These are phyloP conservation scores for Spodoptera littoralis DNA, from an alignment of 2,888 invertebrate species.

Conservation along the genomic window DNA sequence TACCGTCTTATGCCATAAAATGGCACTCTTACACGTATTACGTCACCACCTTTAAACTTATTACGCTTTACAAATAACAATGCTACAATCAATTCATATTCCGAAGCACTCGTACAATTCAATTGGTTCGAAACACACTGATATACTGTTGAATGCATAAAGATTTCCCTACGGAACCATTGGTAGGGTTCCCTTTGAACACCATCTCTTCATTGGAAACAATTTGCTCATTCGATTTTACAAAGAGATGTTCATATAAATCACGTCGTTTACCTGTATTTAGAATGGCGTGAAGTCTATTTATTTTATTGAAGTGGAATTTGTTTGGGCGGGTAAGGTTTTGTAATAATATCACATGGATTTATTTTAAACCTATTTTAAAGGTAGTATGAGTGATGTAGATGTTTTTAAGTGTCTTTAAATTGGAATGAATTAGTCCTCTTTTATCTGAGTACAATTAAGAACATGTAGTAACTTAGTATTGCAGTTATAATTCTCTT, in stretches of 20 bases:
- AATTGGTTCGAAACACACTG: constrained; percentile 29
- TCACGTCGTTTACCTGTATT: background rate
- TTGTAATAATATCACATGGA: too few relatives aligned
- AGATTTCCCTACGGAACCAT: constrained; percentile 68
- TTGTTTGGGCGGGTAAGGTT: too few relatives aligned
- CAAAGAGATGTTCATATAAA: constrained; percentile 30
- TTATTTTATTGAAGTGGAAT: too few relatives aligned
- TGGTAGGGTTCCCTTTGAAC: constrained; percentile 53
- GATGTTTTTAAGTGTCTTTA: too few relatives aligned
- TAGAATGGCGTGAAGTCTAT: background rate
- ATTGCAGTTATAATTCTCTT: too few relatives aligned
- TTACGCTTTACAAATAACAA: constrained; percentile 17
- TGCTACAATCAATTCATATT: constrained; percentile 29
- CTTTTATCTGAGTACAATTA: too few relatives aligned
- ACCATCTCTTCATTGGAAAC: constrained; percentile 34
- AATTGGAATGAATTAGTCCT: too few relatives aligned
- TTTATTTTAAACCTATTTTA: too few relatives aligned
- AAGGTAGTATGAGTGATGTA: too few relatives aligned
- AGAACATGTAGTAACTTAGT: too few relatives aligned
- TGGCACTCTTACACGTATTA: too few relatives aligned
- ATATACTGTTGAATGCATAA: constrained; percentile 62
- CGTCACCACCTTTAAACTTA: background rate
- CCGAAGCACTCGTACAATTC: constrained; percentile 18
- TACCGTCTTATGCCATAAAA: too few relatives aligned
- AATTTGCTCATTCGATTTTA: constrained; percentile 39